Conservation (phyloP, 2,113 vertebrate genomes). For the Ibidorhyncha struthersii region DNA sequence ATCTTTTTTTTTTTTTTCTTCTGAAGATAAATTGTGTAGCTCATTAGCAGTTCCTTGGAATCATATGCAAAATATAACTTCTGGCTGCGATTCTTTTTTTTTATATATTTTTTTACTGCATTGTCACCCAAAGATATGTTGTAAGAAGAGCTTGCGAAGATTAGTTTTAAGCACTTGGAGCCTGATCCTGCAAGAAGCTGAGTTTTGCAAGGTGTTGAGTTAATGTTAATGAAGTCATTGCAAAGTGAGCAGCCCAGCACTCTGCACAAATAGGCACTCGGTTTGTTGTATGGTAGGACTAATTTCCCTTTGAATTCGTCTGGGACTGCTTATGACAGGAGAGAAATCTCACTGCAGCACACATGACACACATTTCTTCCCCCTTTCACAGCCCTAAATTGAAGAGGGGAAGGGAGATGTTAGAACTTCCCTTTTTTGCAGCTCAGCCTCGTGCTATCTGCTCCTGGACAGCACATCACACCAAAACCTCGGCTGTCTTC, state of each 20-base stretch:
- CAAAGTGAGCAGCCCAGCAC: background rate
- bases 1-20: background rate
- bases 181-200: background rate
- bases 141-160: constrained; percentile 38
- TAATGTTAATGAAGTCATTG: background rate
- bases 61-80: constrained; percentile 15
- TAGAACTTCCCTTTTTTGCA: background rate
- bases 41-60: constrained; percentile 5
- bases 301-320: constrained; percentile 3
- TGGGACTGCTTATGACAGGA: background rate
- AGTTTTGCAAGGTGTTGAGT: background rate
- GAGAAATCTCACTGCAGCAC: background rate
- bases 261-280: background rate
- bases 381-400: background rate
- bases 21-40: background rate
- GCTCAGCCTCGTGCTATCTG: background rate
- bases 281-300: background rate
- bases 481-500: background rate
- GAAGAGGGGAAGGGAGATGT: background rate
- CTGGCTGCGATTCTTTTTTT: background rate
- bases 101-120: background rate
- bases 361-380: background rate
- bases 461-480: background rate
- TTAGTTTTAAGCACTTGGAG: constrained; percentile 18
- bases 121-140: constrained; percentile 41